A percentile compares a stretch with the other conserved stretches of the same genome.
Evolutionary conservation across 2,888 invertebrate species (phyloP).

Genomic region (Drosophila cracens): DNA sequence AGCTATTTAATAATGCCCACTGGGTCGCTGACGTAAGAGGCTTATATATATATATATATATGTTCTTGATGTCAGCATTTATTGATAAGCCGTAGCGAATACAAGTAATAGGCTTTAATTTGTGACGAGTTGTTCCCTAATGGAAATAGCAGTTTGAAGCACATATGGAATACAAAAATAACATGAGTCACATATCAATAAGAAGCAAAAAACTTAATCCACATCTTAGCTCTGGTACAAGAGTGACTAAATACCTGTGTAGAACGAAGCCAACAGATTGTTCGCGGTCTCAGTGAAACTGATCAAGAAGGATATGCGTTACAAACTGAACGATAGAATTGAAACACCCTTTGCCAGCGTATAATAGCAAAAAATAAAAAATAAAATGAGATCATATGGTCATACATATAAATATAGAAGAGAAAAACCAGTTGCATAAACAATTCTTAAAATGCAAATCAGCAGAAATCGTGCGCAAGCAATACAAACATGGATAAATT

Average conservation of each 20-base stretch:
- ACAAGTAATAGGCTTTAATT: neutral
- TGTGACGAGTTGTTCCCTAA: neutral
- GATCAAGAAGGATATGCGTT: neutral
- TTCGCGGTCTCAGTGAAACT: neutral
- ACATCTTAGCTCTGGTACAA: neutral
- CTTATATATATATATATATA: neutral
- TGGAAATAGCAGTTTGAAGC: neutral
- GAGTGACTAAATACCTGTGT: neutral
- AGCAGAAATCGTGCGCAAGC: conserved; percentile 44
- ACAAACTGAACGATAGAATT: neutral
- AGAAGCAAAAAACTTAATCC: neutral
- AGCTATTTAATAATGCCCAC: neutral
- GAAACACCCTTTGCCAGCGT: too few species aligned
- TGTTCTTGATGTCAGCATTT: neutral
- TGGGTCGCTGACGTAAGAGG: conserved; percentile 6
- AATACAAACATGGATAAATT: conserved; percentile 39
- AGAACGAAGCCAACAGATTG: neutral
- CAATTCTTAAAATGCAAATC: conserved; percentile 50
- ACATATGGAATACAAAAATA: neutral
- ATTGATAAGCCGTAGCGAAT: neutral
- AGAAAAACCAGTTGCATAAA: conserved; percentile 18
- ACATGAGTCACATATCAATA: neutral
- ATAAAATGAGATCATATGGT: conserved; percentile 11
- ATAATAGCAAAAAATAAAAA: neutral
- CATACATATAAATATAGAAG: neutral